phyloP scores from a whole-genome alignment of 2,113 vertebrate species.

The Silurus glanis region DNA sequence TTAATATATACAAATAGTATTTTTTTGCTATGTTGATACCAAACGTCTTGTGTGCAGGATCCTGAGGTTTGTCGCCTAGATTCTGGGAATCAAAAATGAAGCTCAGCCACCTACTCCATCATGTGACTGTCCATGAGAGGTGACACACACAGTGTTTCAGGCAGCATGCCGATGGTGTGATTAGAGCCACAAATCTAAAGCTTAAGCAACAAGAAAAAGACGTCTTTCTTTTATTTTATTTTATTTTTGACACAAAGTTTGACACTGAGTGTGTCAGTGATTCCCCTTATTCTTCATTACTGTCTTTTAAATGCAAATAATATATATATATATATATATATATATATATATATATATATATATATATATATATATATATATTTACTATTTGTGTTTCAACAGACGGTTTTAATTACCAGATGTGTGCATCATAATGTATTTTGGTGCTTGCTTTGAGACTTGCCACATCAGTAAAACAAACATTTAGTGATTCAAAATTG shows the following conservation, averaged over 20 bases:
- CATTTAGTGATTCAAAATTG: no score
- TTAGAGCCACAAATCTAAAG: neutral
- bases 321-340: no score
- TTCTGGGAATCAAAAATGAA: conserved; percentile 2
- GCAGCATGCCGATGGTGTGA: neutral
- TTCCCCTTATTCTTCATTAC: neutral
- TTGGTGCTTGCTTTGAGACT: no score
- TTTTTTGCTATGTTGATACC: neutral
- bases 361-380: no score
- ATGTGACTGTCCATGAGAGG: conserved; percentile 26
- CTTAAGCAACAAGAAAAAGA: neutral
- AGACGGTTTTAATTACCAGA: no score
- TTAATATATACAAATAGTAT: neutral
- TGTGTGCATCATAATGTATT: no score
- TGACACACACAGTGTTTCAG: conserved; percentile 10
- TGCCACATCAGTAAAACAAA: no score
- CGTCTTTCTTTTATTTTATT: neutral
- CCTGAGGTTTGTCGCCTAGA: conserved; percentile 7
- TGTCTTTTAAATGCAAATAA: neutral
- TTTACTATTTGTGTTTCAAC: no score
- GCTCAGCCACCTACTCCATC: conserved; percentile 30
- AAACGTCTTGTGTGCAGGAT: neutral
- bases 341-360: no score
- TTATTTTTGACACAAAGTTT: neutral
- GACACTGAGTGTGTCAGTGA: neutral